phyloP scores from a whole-genome alignment of 1,140 invertebrate genomes.

The Venustaconcha ellipsiformis region DNA sequence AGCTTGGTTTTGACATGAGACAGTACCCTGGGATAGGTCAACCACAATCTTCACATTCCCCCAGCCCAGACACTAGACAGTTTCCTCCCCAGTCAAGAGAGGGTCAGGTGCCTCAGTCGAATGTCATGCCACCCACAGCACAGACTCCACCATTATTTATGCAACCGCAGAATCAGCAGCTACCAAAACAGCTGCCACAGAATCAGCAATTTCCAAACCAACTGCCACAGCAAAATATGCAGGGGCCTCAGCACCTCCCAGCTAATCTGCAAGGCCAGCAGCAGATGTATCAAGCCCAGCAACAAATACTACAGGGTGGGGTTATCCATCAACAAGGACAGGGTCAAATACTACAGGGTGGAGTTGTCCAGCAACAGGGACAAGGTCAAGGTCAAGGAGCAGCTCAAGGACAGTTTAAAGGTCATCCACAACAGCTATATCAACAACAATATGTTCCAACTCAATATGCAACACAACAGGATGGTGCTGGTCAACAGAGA shows the following conservation, averaged over 20 bases:
- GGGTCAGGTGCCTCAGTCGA: too few species aligned
- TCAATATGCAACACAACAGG: background rate
- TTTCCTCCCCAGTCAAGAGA: too few species aligned
- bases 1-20: too few species aligned
- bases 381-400: constrained; percentile 5
- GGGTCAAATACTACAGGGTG: background rate
- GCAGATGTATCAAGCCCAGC: background rate
- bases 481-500: background rate
- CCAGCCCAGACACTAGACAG: too few species aligned
- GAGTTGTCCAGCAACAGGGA: background rate
- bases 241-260: too few species aligned
- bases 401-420: constrained; percentile 12
- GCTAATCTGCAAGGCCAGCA: background rate
- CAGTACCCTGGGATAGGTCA: too few species aligned
- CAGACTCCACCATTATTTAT: background rate
- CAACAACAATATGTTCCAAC: constrained; percentile 12
- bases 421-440: constrained; percentile 7
- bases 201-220: background rate
- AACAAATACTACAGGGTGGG: background rate
- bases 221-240: constrained; percentile 1
- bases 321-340: background rate
- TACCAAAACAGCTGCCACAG: constrained; percentile 2
- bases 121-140: too few species aligned
- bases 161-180: background rate
- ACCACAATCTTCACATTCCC: too few species aligned